phyloP scores from a whole-genome alignment of 2,113 vertebrate species.

The Muntiacus muntjak region DNA sequence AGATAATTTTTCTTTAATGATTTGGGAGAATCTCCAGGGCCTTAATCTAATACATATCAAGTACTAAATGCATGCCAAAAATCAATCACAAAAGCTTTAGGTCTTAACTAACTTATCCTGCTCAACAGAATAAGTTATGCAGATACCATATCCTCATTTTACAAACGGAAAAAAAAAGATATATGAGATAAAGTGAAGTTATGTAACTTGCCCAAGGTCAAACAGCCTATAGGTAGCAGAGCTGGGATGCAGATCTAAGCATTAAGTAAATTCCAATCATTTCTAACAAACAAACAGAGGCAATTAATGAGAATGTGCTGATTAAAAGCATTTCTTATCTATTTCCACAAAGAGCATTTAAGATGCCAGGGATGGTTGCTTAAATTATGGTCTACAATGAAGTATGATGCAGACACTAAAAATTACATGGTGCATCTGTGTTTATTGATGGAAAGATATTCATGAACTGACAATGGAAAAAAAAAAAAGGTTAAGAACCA shows the following conservation, averaged over 20 bases:
- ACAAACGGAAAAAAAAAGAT: neutral
- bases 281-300: neutral
- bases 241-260: neutral
- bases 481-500: neutral
- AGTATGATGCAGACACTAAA: neutral
- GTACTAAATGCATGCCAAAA: neutral
- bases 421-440: neutral
- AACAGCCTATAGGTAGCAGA: neutral
- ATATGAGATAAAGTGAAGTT: neutral
- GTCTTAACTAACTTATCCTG: neutral
- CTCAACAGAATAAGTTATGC: neutral
- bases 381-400: neutral
- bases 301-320: neutral
- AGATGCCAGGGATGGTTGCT: neutral
- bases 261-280: neutral
- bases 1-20: neutral
- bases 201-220: neutral
- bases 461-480: neutral
- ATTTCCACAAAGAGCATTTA: neutral
- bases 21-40: neutral
- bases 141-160: neutral
- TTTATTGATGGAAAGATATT: neutral
- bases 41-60: neutral
- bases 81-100: neutral
- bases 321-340: slow-evolving; percentile 8